Percentiles rank a stretch among this genome's conserved stretches.
These are phyloP conservation scores for Otus scops DNA, from an alignment of 2,797 vertebrate genomes.

Conservation along the genomic window DNA sequence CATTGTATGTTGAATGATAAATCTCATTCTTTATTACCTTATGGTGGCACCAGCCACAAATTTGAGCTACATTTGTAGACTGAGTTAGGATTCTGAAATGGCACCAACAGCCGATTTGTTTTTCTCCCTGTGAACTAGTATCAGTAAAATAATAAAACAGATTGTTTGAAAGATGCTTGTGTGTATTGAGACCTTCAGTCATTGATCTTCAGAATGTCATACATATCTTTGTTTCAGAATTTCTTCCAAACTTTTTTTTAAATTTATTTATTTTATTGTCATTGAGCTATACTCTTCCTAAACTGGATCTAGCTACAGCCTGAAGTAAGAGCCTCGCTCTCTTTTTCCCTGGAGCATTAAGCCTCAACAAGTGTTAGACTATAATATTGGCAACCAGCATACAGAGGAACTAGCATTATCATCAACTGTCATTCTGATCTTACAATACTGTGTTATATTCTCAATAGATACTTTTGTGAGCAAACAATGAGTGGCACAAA, in stretches of 20 bases:
- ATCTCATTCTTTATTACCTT: background rate
- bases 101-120: background rate
- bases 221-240: background rate
- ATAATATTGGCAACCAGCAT: background rate
- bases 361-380: background rate
- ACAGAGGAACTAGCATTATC: background rate
- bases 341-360: background rate
- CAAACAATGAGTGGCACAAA: conserved; percentile 57
- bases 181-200: background rate
- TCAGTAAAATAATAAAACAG: background rate
- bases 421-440: conserved; percentile 50
- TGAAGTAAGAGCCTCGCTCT: background rate
- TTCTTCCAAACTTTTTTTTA: background rate
- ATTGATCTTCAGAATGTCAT: background rate
- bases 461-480: conserved; percentile 34
- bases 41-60: background rate
- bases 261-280: background rate
- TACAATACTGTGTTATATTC: conserved; percentile 25
- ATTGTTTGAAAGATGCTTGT: conserved; percentile 3
- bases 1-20: background rate
- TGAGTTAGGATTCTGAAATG: background rate
- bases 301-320: background rate
- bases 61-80: background rate
- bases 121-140: background rate
- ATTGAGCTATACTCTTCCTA: background rate